Base-by-base conservation (phyloP, 1,140 invertebrate genomes). In the Drosophila trapezifrons region DNA sequence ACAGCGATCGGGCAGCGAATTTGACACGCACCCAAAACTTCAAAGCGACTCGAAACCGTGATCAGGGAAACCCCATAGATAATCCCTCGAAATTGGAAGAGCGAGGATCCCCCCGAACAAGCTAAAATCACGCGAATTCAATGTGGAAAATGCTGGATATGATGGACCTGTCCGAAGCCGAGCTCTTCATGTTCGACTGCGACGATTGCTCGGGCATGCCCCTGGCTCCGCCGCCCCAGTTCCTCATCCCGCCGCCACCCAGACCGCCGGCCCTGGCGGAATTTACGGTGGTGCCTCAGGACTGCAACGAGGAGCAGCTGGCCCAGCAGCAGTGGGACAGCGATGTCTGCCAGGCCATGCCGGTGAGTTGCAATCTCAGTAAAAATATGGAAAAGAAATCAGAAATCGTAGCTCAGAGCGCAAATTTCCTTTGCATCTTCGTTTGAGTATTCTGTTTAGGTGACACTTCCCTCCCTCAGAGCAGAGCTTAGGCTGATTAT, bases 171-270 rank as follows among this genome's bases (percentile, higher is more conserved):
- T 63, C 73, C 51, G 76, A 87, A 46, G 85, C 80, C n/a, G 84
- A 87, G 49, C 76, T 89, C 73, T 78, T 90, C 15, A 70, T 91
- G 84, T 90, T 85, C 69, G 91, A 92, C 64, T 92, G 91, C 71
- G 91, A 92, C 54, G 94, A 94, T 79, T 94, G 93, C 91, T 93
- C 94, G 75, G 94, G 93, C 82, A 92, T 93, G 91, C 92, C 94
- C 22, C 90, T 94, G 52, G 94, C 93, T 46, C 93, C 94, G 67
- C 94, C 94, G 65, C 94, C 94, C 59, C 93, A 94, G 90, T 94
- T 94, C 78, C 90, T 94, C 47, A 90, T 94, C 76, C 94, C 94
- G 29, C 94, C 94, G 37, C 94, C 94, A 0, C 94, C 94, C 2
- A 72, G 94, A 75, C 94, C 94, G 32, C 93, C 94, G 3, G 93